phyloP scores from a whole-genome alignment of 1,140 invertebrate species.

The Asbolus verrucosus region DNA sequence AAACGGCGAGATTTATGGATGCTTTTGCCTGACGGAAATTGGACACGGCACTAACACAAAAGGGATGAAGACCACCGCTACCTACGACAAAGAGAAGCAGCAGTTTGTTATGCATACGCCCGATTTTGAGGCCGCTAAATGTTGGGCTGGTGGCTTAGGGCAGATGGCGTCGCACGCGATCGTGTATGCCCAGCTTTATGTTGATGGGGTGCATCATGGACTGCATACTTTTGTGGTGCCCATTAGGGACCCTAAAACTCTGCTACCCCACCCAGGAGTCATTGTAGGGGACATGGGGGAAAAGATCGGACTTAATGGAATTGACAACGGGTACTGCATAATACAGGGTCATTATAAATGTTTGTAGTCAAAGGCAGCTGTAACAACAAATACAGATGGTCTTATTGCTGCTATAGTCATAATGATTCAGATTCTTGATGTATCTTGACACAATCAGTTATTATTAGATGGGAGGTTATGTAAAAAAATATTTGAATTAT shows the following conservation, averaged over 20 bases:
- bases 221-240: slow-evolving; percentile 88
- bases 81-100: slow-evolving; percentile 80
- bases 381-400: no score
- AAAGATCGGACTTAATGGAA: slow-evolving; percentile 88
- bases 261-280: slow-evolving; percentile 77
- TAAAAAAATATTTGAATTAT: no score
- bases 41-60: slow-evolving; percentile 95
- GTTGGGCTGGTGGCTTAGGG: slow-evolving; percentile 92
- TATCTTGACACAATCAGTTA: no score
- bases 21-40: slow-evolving; percentile 94
- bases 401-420: no score
- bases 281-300: slow-evolving; percentile 86
- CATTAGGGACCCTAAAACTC: slow-evolving; percentile 81
- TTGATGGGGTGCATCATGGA: slow-evolving; percentile 83
- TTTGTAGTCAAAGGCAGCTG: no score
- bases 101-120: slow-evolving; percentile 91
- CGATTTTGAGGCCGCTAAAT: slow-evolving; percentile 94
- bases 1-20: slow-evolving; percentile 75
- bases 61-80: slow-evolving; percentile 91
- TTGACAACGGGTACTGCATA: slow-evolving; percentile 89
- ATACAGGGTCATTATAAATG: no score
- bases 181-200: slow-evolving; percentile 87
- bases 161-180: slow-evolving; percentile 89
- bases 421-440: no score
- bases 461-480: no score